Base-by-base conservation (phyloP, 2,888 invertebrate species). In the Mesochorus sp. region DNA sequence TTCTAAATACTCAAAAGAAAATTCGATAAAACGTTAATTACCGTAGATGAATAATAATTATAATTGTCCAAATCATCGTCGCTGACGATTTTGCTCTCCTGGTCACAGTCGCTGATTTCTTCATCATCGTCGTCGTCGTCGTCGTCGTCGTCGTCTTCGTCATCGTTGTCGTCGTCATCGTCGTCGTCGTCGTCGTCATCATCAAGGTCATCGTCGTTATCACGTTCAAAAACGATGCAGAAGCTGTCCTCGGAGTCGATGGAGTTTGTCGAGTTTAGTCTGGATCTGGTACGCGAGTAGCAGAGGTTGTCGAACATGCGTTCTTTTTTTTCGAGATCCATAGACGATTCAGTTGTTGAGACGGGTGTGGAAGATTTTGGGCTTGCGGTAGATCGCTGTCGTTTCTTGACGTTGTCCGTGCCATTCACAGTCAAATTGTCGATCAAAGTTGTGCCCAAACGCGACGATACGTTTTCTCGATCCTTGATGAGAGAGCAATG, bases 221-320 rank as follows among this genome's bases (percentile, higher is more conserved):
- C 81, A 51, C 79, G 76, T 53, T 86, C 85, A 68, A 89, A 90
- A 2, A 89, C 83, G 67, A 90, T 87, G 39, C 82, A 86, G 28
- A 81, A 88, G 62, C 87, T 88, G 44, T 88, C 88, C 17, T 89
- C 89, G 0, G 90, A 89, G 34, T 88, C 87, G n/a, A 86, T 81
- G 2, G 90, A 89, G 59, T 85, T 85, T 37, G 88, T 86, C 0
- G 89, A 89, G 5, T 84, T 39, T 26, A 85, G 62, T 17, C 85
- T 83, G 1, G 83, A 70, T 26, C 83, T 81, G 53, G 67, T 21
- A 28, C 12, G 64, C 47, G 14, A 55, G 74, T n/a, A n/a, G n/a
- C n/a, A n/a, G n/a, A n/a, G n/a, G 66, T 71, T n/a, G 76, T 19
- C 0, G 55, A 4, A 34, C 49, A 47, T 14, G 73, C 66, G 10